phyloP scores from a whole-genome alignment of 2,888 invertebrate species.

The Xanthorhoe designata region DNA sequence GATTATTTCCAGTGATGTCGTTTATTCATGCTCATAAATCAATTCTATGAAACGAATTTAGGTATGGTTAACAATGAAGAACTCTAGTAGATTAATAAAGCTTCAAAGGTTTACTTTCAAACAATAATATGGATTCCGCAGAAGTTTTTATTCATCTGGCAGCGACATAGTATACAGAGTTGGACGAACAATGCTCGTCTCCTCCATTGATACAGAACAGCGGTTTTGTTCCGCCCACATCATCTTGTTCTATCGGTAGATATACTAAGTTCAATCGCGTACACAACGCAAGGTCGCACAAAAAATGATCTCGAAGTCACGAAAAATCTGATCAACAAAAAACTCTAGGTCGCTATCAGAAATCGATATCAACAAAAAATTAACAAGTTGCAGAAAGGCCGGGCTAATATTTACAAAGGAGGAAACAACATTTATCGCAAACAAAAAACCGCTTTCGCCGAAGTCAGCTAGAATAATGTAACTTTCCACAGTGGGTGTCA shows the following conservation, averaged over 20 bases:
- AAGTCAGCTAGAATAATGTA: conserved; percentile 60
- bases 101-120: background rate
- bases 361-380: conserved; percentile 23
- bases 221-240: conserved; percentile 61
- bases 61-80: background rate
- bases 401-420: conserved; percentile 63
- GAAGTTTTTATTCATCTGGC: conserved; percentile 18
- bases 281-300: conserved; percentile 27
- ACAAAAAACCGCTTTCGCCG: conserved; percentile 71
- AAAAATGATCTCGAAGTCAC: conserved; percentile 19
- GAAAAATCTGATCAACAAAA: conserved; percentile 9
- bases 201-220: conserved; percentile 53
- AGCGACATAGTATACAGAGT: conserved; percentile 35
- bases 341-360: conserved; percentile 8
- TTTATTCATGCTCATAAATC: background rate
- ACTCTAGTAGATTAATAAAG: background rate
- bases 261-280: conserved; percentile 28
- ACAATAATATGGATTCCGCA: background rate
- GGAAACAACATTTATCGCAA: conserved; percentile 58
- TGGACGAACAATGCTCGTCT: conserved; percentile 55
- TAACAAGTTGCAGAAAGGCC: conserved; percentile 5
- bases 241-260: conserved; percentile 44
- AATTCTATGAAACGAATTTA: background rate
- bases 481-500: conserved; percentile 77
- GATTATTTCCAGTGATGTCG: background rate